Evolutionary conservation across 2,888 invertebrate species (phyloP), one percentile per base, ranked within the genome.

Genomic region (Sicus ferrugineus): DNA sequence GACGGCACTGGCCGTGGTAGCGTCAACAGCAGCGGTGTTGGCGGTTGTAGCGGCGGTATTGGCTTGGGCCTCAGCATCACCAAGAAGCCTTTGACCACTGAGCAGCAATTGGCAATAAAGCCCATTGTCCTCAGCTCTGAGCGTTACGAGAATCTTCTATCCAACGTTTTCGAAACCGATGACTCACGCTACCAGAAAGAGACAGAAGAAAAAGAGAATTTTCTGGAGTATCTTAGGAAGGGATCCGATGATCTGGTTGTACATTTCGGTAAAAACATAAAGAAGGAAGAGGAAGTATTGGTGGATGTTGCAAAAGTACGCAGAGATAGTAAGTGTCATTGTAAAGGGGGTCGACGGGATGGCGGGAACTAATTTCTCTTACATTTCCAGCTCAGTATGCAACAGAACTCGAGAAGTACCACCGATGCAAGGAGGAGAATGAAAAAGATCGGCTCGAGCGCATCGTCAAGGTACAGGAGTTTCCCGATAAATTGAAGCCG

Each of bases 201-300:
- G 38, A 66, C 73, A 0, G 85, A 85, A 2, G 80, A 82, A 42
- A 86, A 87, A 52, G 75, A 79, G 11, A 84, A 81, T 7, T 79
- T 83, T 28, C 83, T 80, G 54, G 77, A 81, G 50, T 81, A 84
- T 48, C 72, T 87, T 30, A 85, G 85, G 68, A 79, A 86, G 19
- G 85, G 81, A 0, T 86, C 86, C 0, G 80, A 84, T 52, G 78
- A 80, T 11, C 83, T 87, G 83, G 86, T 84, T 0, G 81, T 81
- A 14, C 72, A 79, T 78, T 65, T 88, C 86, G 82, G 80, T n/a
- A 84, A 86, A 54, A 86, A 73, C 63, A 70, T 77, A 31, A 75
- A 23, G 19, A 19, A 26, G 6, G 4, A 9, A 19, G 14, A 11
- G 26, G 76, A 78, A 23, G 23, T 26, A 14, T 3, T 23, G 2